Evolutionary conservation across 2,888 invertebrate species (phyloP).

Genomic region (Gandaritis pyraliata): DNA sequence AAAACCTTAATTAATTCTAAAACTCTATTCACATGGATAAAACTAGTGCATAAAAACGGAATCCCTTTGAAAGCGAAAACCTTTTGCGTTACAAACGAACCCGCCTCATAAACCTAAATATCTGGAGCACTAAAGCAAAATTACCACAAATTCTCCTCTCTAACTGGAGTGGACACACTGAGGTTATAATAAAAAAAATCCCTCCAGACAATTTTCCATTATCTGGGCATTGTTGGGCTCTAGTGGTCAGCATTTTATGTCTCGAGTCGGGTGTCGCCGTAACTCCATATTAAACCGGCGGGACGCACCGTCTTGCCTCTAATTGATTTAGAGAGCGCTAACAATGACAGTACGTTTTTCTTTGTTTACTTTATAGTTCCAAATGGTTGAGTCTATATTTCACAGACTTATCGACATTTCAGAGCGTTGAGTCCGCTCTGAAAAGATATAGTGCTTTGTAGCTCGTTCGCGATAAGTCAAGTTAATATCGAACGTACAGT

Average conservation of each 20-base stretch:
- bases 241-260: constrained; percentile 77
- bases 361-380: constrained; percentile 59
- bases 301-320: constrained; percentile 67
- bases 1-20: constrained; percentile 7
- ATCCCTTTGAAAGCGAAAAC: constrained; percentile 26
- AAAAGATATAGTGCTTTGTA: neutral
- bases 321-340: constrained; percentile 78
- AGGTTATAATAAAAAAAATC: constrained; percentile 77
- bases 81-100: constrained; percentile 32
- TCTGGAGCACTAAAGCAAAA: constrained; percentile 68
- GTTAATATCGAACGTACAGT: constrained; percentile 1
- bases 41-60: constrained; percentile 15
- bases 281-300: constrained; percentile 79
- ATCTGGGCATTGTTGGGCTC: constrained; percentile 73
- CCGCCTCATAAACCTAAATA: constrained; percentile 55
- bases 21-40: constrained; percentile 11
- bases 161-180: constrained; percentile 44
- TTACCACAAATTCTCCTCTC: constrained; percentile 54
- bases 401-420: constrained; percentile 6
- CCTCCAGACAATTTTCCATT: constrained; percentile 80
- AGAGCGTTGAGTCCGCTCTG: neutral
- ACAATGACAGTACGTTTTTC: constrained; percentile 60
- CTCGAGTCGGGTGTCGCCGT: constrained; percentile 62
- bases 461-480: neutral
- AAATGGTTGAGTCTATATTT: constrained; percentile 40